Conservation (phyloP, 2,113 vertebrate species). For the Mesembrinibis cayennensis region DNA sequence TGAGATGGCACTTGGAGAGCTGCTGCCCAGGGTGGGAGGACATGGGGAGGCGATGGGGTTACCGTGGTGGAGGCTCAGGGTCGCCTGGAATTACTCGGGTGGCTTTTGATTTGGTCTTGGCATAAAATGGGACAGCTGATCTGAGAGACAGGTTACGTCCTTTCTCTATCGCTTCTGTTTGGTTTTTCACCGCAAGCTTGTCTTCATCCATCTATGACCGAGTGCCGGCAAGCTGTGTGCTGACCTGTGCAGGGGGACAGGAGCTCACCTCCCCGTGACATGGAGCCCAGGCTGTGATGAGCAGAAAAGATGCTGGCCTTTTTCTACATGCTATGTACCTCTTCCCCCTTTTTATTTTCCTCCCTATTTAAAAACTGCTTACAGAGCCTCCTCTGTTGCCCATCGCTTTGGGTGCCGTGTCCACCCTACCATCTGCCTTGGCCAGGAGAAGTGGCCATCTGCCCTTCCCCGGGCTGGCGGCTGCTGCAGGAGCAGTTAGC, state of each 20-base stretch:
- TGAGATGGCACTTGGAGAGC: neutral
- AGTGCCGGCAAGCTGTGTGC: neutral
- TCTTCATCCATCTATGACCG: neutral
- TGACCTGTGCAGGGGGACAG: neutral
- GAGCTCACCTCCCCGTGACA: neutral
- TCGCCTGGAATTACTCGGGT: neutral
- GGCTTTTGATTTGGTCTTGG: neutral
- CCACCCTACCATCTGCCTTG: neutral
- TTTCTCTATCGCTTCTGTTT: neutral
- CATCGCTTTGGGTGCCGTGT: neutral
- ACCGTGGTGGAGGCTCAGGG: accelerated
- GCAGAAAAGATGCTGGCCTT: neutral
- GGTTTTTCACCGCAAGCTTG: neutral
- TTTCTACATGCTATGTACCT: neutral
- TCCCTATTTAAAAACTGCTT: neutral
- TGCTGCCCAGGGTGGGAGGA: neutral
- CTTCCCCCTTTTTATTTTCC: neutral
- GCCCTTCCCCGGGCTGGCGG: neutral
- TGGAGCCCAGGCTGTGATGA: neutral
- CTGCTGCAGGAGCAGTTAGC: neutral
- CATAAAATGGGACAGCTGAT: neutral
- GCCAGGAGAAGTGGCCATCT: neutral
- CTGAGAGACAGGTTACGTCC: neutral
- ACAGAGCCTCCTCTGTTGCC: neutral
- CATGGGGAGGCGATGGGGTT: accelerated